phyloP scores from a whole-genome alignment of 1,140 invertebrate species.

The Drosophila bifasciata region DNA sequence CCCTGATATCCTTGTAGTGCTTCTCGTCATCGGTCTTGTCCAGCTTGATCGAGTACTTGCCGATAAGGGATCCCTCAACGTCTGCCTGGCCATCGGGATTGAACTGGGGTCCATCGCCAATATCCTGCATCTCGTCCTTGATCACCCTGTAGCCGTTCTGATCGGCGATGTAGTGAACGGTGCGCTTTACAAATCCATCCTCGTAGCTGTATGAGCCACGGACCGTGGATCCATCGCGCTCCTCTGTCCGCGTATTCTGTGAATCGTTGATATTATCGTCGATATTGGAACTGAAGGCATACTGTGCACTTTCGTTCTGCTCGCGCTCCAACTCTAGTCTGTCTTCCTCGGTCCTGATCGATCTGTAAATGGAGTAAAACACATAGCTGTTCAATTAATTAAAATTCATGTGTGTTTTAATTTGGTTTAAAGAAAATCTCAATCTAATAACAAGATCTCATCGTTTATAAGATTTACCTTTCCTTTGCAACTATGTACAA shows the following conservation, averaged over 20 bases:
- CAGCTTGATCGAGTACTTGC: conserved; percentile 82
- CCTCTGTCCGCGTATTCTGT: conserved; percentile 84
- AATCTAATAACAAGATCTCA: conserved; percentile 4
- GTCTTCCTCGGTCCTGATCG: conserved; percentile 30
- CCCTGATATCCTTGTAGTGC: conserved; percentile 69
- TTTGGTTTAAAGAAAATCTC: not conserved
- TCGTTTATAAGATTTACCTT: not conserved
- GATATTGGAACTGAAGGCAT: conserved; percentile 84
- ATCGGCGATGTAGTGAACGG: conserved; percentile 86
- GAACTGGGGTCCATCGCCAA: conserved; percentile 84
- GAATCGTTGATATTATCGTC: conserved; percentile 85
- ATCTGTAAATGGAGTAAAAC: conserved; percentile 12
- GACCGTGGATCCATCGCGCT: conserved; percentile 84
- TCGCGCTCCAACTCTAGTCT: conserved; percentile 37
- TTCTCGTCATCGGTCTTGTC: conserved; percentile 56
- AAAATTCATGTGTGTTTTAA: conserved; percentile 1
- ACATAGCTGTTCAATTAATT: not conserved
- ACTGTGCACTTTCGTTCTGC: conserved; percentile 83
- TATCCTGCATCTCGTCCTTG: conserved; percentile 84
- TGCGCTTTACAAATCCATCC: conserved; percentile 86
- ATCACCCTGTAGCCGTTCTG: conserved; percentile 86
- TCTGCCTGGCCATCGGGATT: conserved; percentile 85
- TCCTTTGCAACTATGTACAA: too few species aligned
- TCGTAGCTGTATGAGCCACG: conserved; percentile 86
- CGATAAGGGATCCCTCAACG: conserved; percentile 81